Evolutionary conservation across 2,888 invertebrate genomes (phyloP), one percentile per base, ranked within the genome.

Genomic region (Tricholauxania praeusta): DNA sequence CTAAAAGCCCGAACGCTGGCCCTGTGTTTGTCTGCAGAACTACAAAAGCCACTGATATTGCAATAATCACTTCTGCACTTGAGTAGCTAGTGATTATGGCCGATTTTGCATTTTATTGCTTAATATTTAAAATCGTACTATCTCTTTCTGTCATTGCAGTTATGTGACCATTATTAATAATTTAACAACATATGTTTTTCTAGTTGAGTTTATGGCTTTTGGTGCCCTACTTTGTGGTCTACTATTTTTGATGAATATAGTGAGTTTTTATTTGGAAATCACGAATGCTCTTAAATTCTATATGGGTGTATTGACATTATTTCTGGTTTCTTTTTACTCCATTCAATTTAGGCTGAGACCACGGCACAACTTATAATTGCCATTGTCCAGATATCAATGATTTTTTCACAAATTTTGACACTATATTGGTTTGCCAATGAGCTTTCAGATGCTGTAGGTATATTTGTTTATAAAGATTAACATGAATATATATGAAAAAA

Each of bases 191-290:
- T 72, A 62, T 32, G 60, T 66, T 12, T 72, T 77, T 75, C 60
- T 77, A 72, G 28, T 74, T 66, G 15, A 78, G 32, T 74, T 79
- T 72, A 52, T 80, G 55, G 76, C 77, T 14, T 81, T 79, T 53
- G 80, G 79, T 10, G 72, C 79, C 0, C 70, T 79, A 1, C 64
- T 81, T 8, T 81, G 80, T 71, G 80, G 78, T 19, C 74, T 81
- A 51, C 22, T 81, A 2, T 80, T 81, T 69, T 64, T 80, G 7
- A 39, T 81, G n/a, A 79, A 76, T 72, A 79, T 80, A 62, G 77
- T 75, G 47, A 72, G 75, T 71, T n/a, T 57, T 55, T 22, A 12
- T 17, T 22, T 15, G 47, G 12, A 2, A 22, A 28, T 57, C 55
- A 15, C 32, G 72, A 2, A 12, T 32, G 52, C 28, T 28, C 22